Evolutionary conservation across 2,797 vertebrate species (phyloP), one percentile per base, ranked within the genome.

Genomic region (Pseudomugil gertrudae): DNA sequence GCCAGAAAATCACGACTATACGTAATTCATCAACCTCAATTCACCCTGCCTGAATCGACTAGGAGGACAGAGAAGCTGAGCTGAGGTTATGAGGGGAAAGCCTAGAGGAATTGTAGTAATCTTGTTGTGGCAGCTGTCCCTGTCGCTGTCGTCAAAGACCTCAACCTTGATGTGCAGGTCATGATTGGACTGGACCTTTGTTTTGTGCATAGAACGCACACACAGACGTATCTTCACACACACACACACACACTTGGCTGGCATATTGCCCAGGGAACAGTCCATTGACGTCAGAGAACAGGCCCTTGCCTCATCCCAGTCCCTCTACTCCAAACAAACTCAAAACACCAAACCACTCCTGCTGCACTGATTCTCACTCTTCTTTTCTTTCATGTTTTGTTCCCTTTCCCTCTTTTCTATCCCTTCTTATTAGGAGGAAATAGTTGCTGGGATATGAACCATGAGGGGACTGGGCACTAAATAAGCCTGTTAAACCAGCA

Each of bases 261-360:
- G 94, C 93, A 86, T 65, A 57, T 73, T 77, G 91, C 94, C 94
- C 92, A 88, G 93, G 92, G 94, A 94, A 93, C 91, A 90, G 84
- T 90, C 85, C 87, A 94, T 94, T 95, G 93, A 95, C 94, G 94
- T 95, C 93, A 95, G 91, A 93, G 90, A 77, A 54, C 88, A 70
- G 68, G 85, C 89, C 92, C 90, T 94, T 93, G 91, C 92, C 91
- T 94, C 93, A 94, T 94, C 91, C 77, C 80, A 84, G 91, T 91
- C 89, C 89, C 90, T 90, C 89, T 92, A 93, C 90, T 93, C 92
- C 91, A 94, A 94, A 94, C 91, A 94, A 93, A 90, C 88, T 90
- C 88, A 84, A 91, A 91, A 90, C 84, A 87, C 74, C 81, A 83
- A 65, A 75, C 77, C 78, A 79, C 67, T 84, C 81, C 79, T 36